Percentiles rank a stretch among this genome's conserved stretches.
These are phyloP conservation scores for Cyprinus carpio DNA, from an alignment of 2,113 vertebrate genomes.

Conservation along the genomic window DNA sequence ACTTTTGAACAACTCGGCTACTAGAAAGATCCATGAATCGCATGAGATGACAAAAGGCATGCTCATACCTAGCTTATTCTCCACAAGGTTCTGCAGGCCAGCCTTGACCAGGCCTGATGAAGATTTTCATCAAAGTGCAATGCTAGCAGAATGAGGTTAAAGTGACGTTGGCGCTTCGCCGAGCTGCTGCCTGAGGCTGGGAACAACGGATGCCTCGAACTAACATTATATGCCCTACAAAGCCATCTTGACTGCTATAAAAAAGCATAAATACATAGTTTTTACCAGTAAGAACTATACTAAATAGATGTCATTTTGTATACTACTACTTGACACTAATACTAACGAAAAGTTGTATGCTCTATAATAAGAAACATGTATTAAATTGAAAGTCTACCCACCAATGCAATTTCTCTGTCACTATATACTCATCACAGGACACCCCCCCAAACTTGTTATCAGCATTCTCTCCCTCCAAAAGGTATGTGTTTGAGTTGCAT, in stretches of 20 bases:
- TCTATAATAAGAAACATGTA: not conserved
- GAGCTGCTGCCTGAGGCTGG: conserved; percentile 76
- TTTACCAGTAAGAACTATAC: too few relatives aligned
- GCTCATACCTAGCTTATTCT: conserved; percentile 90
- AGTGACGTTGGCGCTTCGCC: conserved; percentile 78
- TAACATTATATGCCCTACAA: conserved; percentile 84
- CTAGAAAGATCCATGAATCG: not conserved
- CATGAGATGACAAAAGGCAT: not conserved
- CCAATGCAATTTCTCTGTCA: too few relatives aligned
- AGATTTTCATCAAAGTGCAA: conserved; percentile 96
- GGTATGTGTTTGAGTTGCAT: not conserved
- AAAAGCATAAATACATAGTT: too few relatives aligned
- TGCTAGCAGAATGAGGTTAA: conserved; percentile 91
- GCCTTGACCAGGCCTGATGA: conserved; percentile 96
- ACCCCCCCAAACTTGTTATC: too few relatives aligned
- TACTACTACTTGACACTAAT: too few relatives aligned
- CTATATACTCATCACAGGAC: too few relatives aligned
- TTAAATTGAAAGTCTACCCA: not conserved
- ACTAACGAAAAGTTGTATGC: too few relatives aligned
- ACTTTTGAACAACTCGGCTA: too few relatives aligned
- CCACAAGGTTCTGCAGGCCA: conserved; percentile 97
- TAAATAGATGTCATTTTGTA: too few relatives aligned
- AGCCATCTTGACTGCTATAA: conserved; percentile 86
- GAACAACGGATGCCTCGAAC: conserved; percentile 54
- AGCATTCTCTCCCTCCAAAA: too few relatives aligned